phyloP scores from a whole-genome alignment of 2,888 invertebrate genomes.

The Cephonodes hylas region DNA sequence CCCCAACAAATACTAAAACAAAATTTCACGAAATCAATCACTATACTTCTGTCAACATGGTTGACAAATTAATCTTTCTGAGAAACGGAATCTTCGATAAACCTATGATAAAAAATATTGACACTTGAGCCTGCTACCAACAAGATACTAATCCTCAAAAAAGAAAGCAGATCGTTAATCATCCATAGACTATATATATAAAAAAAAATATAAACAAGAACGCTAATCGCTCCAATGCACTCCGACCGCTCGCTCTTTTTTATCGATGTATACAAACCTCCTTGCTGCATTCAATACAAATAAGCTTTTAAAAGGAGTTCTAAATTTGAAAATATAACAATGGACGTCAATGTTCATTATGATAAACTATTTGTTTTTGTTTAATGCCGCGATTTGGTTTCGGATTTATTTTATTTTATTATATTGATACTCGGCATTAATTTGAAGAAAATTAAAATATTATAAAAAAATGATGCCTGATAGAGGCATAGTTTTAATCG shows the following conservation, averaged over 20 bases:
- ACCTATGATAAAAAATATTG: constrained; percentile 44
- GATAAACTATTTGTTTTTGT: too few species aligned
- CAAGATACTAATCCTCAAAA: constrained; percentile 28
- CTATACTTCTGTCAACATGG: neutral
- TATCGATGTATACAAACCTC: constrained; percentile 8
- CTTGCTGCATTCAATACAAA: constrained; percentile 26
- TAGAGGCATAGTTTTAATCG: too few species aligned
- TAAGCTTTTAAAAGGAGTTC: constrained; percentile 20
- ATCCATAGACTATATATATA: constrained; percentile 41
- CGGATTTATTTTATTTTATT: too few species aligned
- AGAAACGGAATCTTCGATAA: constrained; percentile 21
- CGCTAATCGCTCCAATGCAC: constrained; percentile 59
- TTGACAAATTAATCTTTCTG: constrained; percentile 3
- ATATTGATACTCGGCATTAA: too few species aligned
- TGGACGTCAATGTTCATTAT: neutral
- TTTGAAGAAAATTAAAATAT: too few species aligned
- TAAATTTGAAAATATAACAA: neutral
- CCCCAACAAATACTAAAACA: neutral
- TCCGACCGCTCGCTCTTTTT: constrained; percentile 61
- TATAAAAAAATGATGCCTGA: too few species aligned
- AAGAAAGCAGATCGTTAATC: constrained; percentile 47
- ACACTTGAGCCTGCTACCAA: constrained; percentile 47
- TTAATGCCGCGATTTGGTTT: too few species aligned
- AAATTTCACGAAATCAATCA: neutral
- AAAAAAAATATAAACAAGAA: constrained; percentile 43